Percentiles rank a stretch among this genome's conserved stretches.
Evolutionary conservation across 2,888 invertebrate genomes (phyloP).

Genomic region (Autographa pulchrina): DNA sequence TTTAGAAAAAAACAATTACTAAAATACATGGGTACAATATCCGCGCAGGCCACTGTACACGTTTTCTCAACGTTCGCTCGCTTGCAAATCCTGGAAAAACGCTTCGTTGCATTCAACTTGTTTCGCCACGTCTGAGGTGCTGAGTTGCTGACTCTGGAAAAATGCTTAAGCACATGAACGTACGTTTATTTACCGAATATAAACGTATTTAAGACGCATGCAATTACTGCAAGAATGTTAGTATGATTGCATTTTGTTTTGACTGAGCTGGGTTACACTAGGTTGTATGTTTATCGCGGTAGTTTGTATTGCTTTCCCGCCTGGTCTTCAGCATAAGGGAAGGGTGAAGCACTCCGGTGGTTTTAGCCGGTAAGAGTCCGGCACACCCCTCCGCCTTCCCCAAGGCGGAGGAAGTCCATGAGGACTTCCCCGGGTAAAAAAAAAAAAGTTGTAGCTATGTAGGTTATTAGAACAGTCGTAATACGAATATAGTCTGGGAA

Average conservation of each 20-base stretch:
- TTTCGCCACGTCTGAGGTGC: constrained; percentile 50
- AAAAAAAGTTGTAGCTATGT: too few species aligned
- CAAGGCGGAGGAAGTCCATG: too few species aligned
- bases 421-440: too few species aligned
- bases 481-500: too few species aligned
- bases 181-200: constrained; percentile 35
- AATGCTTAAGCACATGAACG: constrained; percentile 39
- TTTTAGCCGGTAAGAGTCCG: too few species aligned
- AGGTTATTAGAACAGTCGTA: too few species aligned
- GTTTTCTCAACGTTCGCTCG: constrained; percentile 57
- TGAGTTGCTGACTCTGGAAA: constrained; percentile 58
- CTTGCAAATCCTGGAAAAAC: constrained; percentile 63
- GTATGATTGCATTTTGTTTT: constrained; percentile 18
- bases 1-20: too few species aligned
- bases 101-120: constrained; percentile 68
- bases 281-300: too few species aligned
- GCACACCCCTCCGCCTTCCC: too few species aligned
- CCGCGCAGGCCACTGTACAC: constrained; percentile 12
- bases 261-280: not conserved
- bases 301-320: too few species aligned
- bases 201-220: constrained; percentile 20
- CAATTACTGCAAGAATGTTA: constrained; percentile 12
- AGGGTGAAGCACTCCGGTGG: too few species aligned
- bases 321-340: too few species aligned
- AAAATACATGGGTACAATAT: not conserved